Conservation (phyloP, 2,888 invertebrate genomes). For the Drosophila testacea region DNA sequence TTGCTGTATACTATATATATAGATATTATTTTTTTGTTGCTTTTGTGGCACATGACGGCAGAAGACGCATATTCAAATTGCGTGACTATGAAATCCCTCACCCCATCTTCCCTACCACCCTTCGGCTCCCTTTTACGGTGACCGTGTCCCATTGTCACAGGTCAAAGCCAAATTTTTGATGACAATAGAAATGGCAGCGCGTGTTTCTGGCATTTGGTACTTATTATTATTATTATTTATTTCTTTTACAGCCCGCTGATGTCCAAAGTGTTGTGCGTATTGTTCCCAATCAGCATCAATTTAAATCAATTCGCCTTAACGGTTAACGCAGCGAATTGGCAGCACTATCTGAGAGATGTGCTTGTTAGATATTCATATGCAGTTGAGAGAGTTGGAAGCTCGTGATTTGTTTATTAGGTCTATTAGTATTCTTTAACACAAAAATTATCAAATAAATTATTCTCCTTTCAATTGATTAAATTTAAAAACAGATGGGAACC, state of each 20-base stretch:
- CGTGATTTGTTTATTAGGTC: not conserved
- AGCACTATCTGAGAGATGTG: slow-evolving; percentile 34
- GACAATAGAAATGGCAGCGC: slow-evolving; percentile 31
- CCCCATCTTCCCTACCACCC: not conserved
- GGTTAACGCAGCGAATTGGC: slow-evolving; percentile 51
- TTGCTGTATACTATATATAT: no score
- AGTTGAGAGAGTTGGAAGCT: not conserved
- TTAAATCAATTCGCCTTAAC: slow-evolving; percentile 66
- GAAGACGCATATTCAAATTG: slow-evolving; percentile 66
- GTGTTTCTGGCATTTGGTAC: slow-evolving; percentile 43
- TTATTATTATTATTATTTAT: slow-evolving; percentile 1
- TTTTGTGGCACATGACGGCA: slow-evolving; percentile 41
- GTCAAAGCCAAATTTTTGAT: slow-evolving; percentile 45
- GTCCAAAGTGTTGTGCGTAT: slow-evolving; percentile 51
- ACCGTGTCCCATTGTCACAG: slow-evolving; percentile 39
- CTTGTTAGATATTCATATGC: not conserved
- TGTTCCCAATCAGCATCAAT: slow-evolving; percentile 65
- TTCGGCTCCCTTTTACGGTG: not conserved
- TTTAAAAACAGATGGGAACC: no score
- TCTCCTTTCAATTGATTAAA: no score
- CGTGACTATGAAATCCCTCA: slow-evolving; percentile 47
- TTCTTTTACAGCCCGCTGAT: slow-evolving; percentile 9
- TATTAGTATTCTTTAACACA: no score
- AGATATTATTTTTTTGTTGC: slow-evolving; percentile 22
- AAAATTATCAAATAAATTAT: no score